phyloP scores from a whole-genome alignment of 2,797 vertebrate genomes.

The Cirrhinus molitorella region DNA sequence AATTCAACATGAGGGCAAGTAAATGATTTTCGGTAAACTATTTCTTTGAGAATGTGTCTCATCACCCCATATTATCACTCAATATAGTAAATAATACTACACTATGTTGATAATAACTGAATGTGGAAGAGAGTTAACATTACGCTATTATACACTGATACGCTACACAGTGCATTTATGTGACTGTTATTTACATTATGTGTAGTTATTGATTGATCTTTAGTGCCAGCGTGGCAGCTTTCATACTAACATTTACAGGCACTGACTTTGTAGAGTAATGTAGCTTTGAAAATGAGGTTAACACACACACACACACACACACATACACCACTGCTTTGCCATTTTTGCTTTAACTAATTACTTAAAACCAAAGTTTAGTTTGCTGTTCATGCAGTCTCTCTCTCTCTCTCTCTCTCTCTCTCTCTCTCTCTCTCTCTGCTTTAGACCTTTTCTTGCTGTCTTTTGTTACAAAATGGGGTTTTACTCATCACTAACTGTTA shows the following conservation, averaged over 20 bases:
- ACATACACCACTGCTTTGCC: not conserved
- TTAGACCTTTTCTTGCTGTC: not conserved
- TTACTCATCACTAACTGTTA: too few relatives aligned
- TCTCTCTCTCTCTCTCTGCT: conserved; percentile 6
- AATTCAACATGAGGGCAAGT: not conserved
- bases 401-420: not conserved
- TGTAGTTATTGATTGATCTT: not conserved
- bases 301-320: not conserved
- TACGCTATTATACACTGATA: not conserved
- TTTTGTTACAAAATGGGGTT: not conserved
- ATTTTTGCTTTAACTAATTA: conserved; percentile 44
- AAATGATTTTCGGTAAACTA: not conserved
- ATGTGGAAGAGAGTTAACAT: not conserved
- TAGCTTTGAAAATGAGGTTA: not conserved
- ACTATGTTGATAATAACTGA: not conserved
- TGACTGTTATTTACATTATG: not conserved
- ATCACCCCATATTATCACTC: not conserved
- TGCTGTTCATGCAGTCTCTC: not conserved
- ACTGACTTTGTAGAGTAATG: not conserved
- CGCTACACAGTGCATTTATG: not conserved
- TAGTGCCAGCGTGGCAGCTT: not conserved
- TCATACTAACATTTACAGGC: not conserved
- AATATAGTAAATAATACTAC: not conserved
- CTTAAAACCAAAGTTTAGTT: conserved; percentile 16
- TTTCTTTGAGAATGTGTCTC: not conserved